A percentile compares a stretch with the other conserved stretches of the same genome.
Conservation (phyloP, 1,140 invertebrate genomes). For the Dryas iulia region DNA sequence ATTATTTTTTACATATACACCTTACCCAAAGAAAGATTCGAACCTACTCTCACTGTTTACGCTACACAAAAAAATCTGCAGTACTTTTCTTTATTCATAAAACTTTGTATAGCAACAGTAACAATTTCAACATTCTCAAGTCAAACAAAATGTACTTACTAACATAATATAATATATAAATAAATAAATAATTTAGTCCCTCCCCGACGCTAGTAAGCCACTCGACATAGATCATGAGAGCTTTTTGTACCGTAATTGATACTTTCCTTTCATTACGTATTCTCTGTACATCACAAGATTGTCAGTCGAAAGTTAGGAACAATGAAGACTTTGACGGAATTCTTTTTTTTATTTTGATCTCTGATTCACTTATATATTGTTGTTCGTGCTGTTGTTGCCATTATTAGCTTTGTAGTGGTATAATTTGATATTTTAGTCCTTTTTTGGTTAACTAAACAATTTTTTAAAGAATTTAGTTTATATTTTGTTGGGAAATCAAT, state of each 20-base stretch:
- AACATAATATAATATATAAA: background rate
- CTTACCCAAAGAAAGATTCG: too few species aligned
- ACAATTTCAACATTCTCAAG: too few species aligned
- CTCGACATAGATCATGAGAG: background rate
- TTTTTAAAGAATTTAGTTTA: background rate
- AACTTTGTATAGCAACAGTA: too few species aligned
- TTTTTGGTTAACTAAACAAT: background rate
- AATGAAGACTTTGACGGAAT: constrained; percentile 2
- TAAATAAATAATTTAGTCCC: background rate
- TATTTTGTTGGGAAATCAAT: too few species aligned
- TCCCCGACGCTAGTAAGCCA: background rate
- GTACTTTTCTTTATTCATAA: too few species aligned
- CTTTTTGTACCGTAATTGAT: constrained; percentile 14
- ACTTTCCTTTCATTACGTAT: constrained; percentile 12
- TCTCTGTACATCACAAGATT: constrained; percentile 6
- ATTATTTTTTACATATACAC: too few species aligned
- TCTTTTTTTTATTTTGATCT: constrained; percentile 9
- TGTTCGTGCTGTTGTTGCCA: background rate
- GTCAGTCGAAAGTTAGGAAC: constrained; percentile 1
- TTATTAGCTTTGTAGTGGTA: background rate
- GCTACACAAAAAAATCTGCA: too few species aligned
- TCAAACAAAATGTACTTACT: too few species aligned
- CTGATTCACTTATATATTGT: background rate
- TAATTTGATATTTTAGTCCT: background rate
- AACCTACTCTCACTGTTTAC: too few species aligned